Conservation (phyloP, 2,888 invertebrate species). For the Byasa hedistus region DNA sequence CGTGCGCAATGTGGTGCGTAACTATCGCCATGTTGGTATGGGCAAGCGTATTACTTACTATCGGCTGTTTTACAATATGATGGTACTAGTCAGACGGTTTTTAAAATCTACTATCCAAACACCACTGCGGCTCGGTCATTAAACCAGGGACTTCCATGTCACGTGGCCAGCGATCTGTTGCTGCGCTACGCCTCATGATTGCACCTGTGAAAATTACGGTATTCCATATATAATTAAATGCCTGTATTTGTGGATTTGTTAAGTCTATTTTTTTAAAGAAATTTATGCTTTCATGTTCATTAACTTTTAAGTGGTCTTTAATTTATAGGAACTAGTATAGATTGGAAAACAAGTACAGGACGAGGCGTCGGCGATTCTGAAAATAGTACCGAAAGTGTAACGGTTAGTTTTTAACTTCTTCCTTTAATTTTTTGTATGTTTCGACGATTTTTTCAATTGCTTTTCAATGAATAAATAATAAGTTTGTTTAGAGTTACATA, state of each 20-base stretch:
- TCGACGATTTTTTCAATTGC: background rate
- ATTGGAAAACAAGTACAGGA: conserved; percentile 39
- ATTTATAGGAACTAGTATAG: conserved; percentile 39
- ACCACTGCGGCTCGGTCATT: too few relatives aligned
- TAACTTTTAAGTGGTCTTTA: background rate
- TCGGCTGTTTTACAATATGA: too few relatives aligned
- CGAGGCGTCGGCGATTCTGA: conserved; percentile 35
- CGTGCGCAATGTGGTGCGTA: too few relatives aligned
- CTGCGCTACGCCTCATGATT: too few relatives aligned
- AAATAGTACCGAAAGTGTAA: conserved; percentile 20
- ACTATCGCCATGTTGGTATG: too few relatives aligned
- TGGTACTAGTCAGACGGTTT: too few relatives aligned
- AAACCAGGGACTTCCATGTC: too few relatives aligned
- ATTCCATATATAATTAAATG: too few relatives aligned
- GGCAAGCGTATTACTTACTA: too few relatives aligned
- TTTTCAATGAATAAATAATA: background rate
- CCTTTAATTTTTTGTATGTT: background rate
- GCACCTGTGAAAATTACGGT: too few relatives aligned
- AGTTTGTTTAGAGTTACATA: background rate
- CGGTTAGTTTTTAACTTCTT: conserved; percentile 1
- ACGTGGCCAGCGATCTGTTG: too few relatives aligned
- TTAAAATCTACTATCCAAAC: too few relatives aligned
- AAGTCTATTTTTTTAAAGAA: background rate
- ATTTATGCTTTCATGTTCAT: background rate
- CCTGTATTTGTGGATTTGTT: background rate